These are phyloP conservation scores for Falco peregrinus DNA, from an alignment of 2,797 vertebrate genomes.

Conservation along the genomic window DNA sequence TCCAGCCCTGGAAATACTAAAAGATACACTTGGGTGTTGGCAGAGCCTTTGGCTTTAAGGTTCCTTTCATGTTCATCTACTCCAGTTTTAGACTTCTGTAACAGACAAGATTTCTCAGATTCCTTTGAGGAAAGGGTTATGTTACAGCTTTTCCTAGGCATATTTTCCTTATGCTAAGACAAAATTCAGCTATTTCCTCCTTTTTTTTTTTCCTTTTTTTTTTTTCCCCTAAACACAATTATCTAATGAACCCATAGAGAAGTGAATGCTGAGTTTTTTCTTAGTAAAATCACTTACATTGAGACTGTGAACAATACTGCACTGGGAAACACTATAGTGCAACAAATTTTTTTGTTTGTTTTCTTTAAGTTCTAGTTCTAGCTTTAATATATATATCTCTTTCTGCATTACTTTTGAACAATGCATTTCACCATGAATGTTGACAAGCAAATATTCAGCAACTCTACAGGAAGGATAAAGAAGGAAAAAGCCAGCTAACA, in stretches of 20 bases:
- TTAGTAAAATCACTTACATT: background rate
- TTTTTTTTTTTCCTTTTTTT: background rate
- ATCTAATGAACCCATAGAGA: background rate
- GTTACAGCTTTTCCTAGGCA: background rate
- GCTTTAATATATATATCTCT: background rate
- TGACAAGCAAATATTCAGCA: slow-evolving; percentile 45
- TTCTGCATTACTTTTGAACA: slow-evolving; percentile 12
- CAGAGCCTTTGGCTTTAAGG: background rate
- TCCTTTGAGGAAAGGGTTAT: background rate
- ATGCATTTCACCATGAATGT: background rate
- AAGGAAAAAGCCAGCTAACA: background rate
- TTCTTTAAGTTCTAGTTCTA: background rate
- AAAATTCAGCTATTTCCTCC: background rate
- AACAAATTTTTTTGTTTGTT: background rate
- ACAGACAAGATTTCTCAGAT: background rate
- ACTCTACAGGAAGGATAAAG: background rate
- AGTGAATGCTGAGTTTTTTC: background rate
- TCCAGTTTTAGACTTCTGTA: background rate
- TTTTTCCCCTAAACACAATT: background rate
- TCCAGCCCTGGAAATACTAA: background rate
- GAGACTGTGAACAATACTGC: background rate
- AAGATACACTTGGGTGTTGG: background rate
- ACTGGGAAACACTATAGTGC: background rate
- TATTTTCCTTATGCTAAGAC: background rate
- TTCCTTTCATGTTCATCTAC: background rate